Conservation (phyloP, 2,888 invertebrate species). For the Leptinotarsa haldemani region DNA sequence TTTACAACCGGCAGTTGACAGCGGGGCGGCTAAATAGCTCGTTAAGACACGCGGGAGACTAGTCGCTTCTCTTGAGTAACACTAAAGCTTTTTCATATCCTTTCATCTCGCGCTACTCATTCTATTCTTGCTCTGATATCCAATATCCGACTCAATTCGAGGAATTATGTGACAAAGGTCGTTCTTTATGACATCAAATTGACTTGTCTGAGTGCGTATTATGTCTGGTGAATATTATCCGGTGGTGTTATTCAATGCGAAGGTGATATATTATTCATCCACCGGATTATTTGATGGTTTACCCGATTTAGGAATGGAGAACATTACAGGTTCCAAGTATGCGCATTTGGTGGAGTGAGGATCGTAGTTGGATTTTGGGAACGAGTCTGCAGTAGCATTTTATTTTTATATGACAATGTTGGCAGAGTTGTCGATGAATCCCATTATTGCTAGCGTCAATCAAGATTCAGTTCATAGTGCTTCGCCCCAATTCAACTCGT, state of each 20-base stretch:
- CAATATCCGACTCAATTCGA: conserved; percentile 15
- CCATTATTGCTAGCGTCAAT: too few species aligned
- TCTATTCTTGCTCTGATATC: conserved; percentile 16
- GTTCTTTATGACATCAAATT: conserved; percentile 11
- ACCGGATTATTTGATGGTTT: not conserved
- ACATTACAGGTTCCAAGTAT: not conserved
- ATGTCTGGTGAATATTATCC: conserved; percentile 12
- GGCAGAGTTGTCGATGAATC: too few species aligned
- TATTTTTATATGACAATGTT: too few species aligned
- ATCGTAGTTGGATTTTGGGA: not conserved
- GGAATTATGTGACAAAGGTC: conserved; percentile 5
- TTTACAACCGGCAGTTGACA: conserved; percentile 56
- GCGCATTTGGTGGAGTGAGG: not conserved
- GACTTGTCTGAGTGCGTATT: conserved; percentile 15
- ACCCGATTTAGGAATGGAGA: not conserved
- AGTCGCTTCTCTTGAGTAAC: conserved; percentile 40
- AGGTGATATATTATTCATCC: conserved; percentile 16
- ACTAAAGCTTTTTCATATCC: conserved; percentile 50
- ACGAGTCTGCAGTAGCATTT: too few species aligned
- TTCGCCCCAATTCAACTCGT: too few species aligned
- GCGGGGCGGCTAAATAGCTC: conserved; percentile 58
- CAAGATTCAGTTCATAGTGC: too few species aligned
- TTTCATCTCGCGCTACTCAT: conserved; percentile 30
- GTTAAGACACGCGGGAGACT: conserved; percentile 55
- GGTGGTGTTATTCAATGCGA: not conserved